phyloP scores from a whole-genome alignment of 1,140 invertebrate genomes.

The Diorhabda elongata region DNA sequence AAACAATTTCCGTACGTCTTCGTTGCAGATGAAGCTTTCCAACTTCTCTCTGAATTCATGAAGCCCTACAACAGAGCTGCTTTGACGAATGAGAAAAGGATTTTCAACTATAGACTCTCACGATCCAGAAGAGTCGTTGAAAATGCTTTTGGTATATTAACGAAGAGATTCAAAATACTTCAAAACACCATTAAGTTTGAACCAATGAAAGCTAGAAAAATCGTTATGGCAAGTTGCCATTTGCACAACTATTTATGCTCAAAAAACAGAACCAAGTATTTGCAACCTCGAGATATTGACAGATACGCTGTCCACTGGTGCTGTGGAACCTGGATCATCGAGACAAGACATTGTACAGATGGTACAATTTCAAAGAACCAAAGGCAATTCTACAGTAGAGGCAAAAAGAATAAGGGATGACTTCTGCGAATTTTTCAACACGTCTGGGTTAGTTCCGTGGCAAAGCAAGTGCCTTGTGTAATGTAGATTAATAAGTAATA shows the following conservation, averaged over 20 bases:
- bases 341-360: conserved; percentile 14
- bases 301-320: not conserved
- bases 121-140: too few relatives aligned
- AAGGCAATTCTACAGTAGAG: conserved; percentile 9
- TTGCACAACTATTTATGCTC: conserved; percentile 25
- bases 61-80: too few relatives aligned
- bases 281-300: conserved; percentile 4
- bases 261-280: not conserved
- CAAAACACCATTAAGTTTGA: conserved; percentile 21
- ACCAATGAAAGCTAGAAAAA: conserved; percentile 13
- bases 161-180: too few relatives aligned
- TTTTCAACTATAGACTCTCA: not conserved
- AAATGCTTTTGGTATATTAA: too few relatives aligned
- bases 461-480: conserved; percentile 9
- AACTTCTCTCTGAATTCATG: not conserved
- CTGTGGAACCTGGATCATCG: conserved; percentile 1
- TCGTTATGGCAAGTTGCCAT: conserved; percentile 18
- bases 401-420: conserved; percentile 15
- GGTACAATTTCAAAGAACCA: not conserved
- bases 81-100: too few relatives aligned
- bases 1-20: not conserved
- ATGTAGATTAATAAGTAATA: conserved; percentile 5
- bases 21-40: conserved; percentile 3
- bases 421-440: conserved; percentile 16
- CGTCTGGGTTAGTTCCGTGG: conserved; percentile 9